Evolutionary conservation across 2,888 invertebrate species (phyloP).

Genomic region (Tachystola acroxantha): DNA sequence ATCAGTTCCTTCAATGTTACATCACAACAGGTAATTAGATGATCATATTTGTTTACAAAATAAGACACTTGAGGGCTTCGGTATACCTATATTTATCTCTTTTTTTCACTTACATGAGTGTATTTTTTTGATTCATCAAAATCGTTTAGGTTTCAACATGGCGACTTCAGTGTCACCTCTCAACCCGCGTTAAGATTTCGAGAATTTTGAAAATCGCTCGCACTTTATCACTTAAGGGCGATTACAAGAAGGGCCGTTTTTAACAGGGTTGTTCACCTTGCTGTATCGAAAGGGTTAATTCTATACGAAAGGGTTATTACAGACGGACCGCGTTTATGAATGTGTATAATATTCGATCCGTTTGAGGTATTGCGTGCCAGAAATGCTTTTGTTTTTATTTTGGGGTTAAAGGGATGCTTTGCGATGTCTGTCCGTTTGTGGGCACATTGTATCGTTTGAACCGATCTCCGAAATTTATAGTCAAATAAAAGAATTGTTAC

Average conservation of each 20-base stretch:
- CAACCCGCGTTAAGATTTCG: too few relatives aligned
- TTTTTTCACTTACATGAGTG: too few relatives aligned
- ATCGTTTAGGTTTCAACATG: too few relatives aligned
- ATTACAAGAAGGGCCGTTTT: conserved; percentile 53
- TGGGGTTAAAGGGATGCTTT: conserved; percentile 43
- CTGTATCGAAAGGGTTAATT: conserved; percentile 70
- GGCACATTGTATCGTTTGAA: conserved; percentile 18
- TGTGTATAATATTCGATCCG: conserved; percentile 41
- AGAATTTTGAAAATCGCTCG: conserved; percentile 20
- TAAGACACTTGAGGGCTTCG: too few relatives aligned
- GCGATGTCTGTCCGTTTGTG: conserved; percentile 37
- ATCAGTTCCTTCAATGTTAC: too few relatives aligned
- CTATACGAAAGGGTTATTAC: conserved; percentile 58
- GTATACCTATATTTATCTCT: too few relatives aligned
- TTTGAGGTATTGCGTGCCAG: conserved; percentile 57
- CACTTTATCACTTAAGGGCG: conserved; percentile 22
- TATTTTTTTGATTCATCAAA: too few relatives aligned
- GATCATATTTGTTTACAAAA: too few relatives aligned
- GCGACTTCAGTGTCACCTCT: too few relatives aligned
- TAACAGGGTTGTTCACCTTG: conserved; percentile 73
- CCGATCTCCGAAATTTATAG: conserved; percentile 18
- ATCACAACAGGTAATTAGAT: too few relatives aligned
- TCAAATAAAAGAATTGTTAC: conserved; percentile 9
- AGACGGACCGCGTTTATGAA: conserved; percentile 48
- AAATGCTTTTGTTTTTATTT: conserved; percentile 52